Base-by-base conservation (phyloP, 2,888 invertebrate genomes). In the Gortyna flavago region DNA sequence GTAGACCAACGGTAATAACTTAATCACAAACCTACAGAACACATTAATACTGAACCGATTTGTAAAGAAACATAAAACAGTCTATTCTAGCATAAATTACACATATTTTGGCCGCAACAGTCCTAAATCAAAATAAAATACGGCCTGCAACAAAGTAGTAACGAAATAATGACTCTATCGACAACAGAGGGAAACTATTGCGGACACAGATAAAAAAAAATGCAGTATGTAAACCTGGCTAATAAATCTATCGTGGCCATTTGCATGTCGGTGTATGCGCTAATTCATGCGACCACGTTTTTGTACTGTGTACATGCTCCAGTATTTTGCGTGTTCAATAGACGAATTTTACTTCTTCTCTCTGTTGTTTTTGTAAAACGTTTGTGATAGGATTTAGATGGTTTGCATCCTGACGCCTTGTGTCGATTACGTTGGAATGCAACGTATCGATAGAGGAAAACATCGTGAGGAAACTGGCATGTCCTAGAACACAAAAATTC, bases 191-290 rank as follows among this genome's bases (percentile, higher is more conserved):
- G 81, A 85, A 81, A 77, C 66, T 71, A 85, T 62, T 62, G 54
- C 41, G 62, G 62, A 66, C 61, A 74, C n/a, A 44, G 48, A 13
- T 18, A 41, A 70, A 77, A 77, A 82, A 80, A 86, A 85, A 77
- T 54, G 21, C 57, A 51, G 16, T 80, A 66, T 61, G 80, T 86
- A 72, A 80, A 81, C 73, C 72, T 83, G 87, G 38, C 67, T 61
- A 81, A 86, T 87, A 87, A 88, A 87, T 88, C 77, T 72, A 83
- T 80, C 70, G 83, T 35, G 25, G 38, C 44, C 57, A 86, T 87
- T 87, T 88, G 88, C 88, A 88, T 88, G 82, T 44, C 29, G 68
- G 66, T 72, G 57, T 80, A 48, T 67, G 81, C 80, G 87, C 81
- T 80, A 83, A 81, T 88, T 80, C 88, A 88, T 83, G 78, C 74